These are phyloP conservation scores for Scaeva pyrastri DNA, from an alignment of 2,888 invertebrate species.

Conservation along the genomic window DNA sequence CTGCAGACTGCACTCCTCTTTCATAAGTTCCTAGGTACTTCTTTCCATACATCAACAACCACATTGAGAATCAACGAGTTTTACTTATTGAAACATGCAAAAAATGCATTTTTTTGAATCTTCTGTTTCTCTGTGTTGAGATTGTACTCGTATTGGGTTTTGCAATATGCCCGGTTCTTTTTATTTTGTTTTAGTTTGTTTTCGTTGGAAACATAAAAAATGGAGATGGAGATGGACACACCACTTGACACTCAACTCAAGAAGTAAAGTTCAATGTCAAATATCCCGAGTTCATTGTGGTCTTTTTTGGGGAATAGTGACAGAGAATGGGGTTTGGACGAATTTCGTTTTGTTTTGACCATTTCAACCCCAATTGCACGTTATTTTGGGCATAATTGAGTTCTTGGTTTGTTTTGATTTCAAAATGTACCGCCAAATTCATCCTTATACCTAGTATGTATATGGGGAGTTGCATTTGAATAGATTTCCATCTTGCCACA, in stretches of 20 bases:
- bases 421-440: slow-evolving; percentile 17
- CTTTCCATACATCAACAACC: not conserved
- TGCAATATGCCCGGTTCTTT: slow-evolving; percentile 29
- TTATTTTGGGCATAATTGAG: not conserved
- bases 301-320: too few relatives aligned
- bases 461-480: not conserved
- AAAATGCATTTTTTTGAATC: slow-evolving; percentile 48
- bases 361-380: not conserved
- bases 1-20: too few relatives aligned
- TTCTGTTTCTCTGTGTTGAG: not conserved
- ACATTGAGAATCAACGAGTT: slow-evolving; percentile 1
- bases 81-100: too few relatives aligned
- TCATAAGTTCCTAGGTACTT: too few relatives aligned
- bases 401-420: slow-evolving; percentile 38
- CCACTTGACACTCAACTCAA: not conserved
- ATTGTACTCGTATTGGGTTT: slow-evolving; percentile 1
- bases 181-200: not conserved
- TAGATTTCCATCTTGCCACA: not conserved
- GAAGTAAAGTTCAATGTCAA: slow-evolving; percentile 66
- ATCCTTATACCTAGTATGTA: not conserved
- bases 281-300: slow-evolving; percentile 26
- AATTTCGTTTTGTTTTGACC: not conserved
- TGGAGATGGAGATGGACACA: slow-evolving; percentile 38
- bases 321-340: too few relatives aligned
- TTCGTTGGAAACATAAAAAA: slow-evolving; percentile 21